Base-by-base conservation (phyloP, 2,797 vertebrate genomes). In the Trichosurus vulpecula region DNA sequence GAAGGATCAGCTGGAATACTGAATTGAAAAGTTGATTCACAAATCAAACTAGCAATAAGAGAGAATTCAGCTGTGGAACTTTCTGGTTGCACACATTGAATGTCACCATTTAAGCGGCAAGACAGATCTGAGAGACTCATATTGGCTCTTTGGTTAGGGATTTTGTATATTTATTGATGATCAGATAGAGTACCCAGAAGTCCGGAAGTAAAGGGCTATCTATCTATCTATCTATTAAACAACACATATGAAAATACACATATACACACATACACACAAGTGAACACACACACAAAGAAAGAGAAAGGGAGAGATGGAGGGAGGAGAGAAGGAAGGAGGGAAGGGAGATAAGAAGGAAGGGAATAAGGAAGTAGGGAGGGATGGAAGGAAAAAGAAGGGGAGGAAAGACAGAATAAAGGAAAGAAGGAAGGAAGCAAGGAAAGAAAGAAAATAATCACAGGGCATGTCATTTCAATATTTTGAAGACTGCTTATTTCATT, bases 41-140 rank as follows among this genome's bases (percentile, higher is more conserved):
- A 66, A 41, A 97, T 95, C 54, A 94, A 66, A 9, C 74, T 41
- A 94, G 0, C 0, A 14, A 74, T 47, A 19, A 66, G 54, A 52
- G 29, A 90, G 14, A 57, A 3, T 5, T 94, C 35, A 89, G 31
- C 25, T 22, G 35, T 30, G 22, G 53, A 93, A 58, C 22, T 41
- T 96, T 95, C 90, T 81, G 51, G 51, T 51, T 94, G 81, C 56
- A 54, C 54, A 97, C 95, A 95, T 6, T 91, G 56, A 98, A 95
- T 41, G 16, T 19, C 16, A 41, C 16, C 6, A 74, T 74, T 74
- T 74, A 41, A 74, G 14, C 4, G 74, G 66, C 66, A 74, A 74
- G 14, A 41, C 14, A 22, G 35, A 41, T 74, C 6, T 41, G 66
- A 74, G 4, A 74, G 35, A 9, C 1, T 41, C n/a, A 74, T 22